Evolutionary conservation across 2,113 vertebrate genomes (phyloP), one percentile per base, ranked within the genome.

Genomic region (Myxocyprinus asiaticus): DNA sequence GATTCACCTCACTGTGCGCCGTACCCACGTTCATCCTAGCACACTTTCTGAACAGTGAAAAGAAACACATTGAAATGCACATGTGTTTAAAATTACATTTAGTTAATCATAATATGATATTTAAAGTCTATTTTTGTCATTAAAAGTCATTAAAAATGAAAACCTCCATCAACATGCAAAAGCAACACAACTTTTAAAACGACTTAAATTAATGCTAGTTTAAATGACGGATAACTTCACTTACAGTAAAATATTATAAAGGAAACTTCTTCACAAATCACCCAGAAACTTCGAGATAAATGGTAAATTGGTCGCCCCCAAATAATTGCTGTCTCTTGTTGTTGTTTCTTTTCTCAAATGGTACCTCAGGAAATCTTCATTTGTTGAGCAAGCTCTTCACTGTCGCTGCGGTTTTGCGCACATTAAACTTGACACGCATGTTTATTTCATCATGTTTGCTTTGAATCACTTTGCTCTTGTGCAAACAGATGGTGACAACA

Each of bases 1-100:
- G 97, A 86, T 98, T 99, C 89, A 98, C 97, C 91, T 98, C 96
- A 3, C 97, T 98, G 95, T 99, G 97, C 0, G 97, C 97, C 0
- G 96, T 97, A 51, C 97, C 97, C 87, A 94, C 94, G 1, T 94
- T 94, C 94, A 94, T 94, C 80, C 74, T 84, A 56, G 53, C 43
- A 55, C 63, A 80, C 72, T 66, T 72, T 11, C 71, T 55, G 55
- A 33, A 55, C 9, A 51, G 48, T 61, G 9, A 53, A 9, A 42
- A 71, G 22, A 33, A 33, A 33, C 22, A 3, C 22, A 33, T 33
- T 1, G 22, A 33, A 33, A 33, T 33, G 22, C 22, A 33, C 22
- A 33, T 33, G 22, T 33, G 22, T 33, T 33, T 3, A 33, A 33
- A 33, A 33, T 33, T 33, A 33, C 22, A 33, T 33, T 33, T 33